Conservation (phyloP, 2,113 vertebrate species). For the Cromileptes altivelis region DNA sequence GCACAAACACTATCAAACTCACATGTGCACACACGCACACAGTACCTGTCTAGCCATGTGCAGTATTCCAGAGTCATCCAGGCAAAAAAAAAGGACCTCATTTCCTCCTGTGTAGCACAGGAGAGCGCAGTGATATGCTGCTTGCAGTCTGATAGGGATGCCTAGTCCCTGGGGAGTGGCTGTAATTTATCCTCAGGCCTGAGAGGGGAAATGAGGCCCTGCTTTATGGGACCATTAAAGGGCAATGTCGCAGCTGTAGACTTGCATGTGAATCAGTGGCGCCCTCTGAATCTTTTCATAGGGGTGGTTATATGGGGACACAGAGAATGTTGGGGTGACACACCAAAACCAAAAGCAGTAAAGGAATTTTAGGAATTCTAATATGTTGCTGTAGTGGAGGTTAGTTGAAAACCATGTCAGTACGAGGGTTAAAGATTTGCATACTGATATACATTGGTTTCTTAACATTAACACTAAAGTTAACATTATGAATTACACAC, state of each 20-base stretch:
- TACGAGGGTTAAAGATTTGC: too few species aligned
- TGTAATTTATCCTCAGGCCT: slow-evolving; percentile 76
- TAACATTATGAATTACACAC: too few species aligned
- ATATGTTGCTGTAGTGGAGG: too few species aligned
- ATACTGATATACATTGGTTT: too few species aligned
- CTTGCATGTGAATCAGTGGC: slow-evolving; percentile 8
- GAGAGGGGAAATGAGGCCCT: slow-evolving; percentile 70
- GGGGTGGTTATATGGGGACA: too few species aligned
- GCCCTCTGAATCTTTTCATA: too few species aligned
- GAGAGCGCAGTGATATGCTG: slow-evolving; percentile 55
- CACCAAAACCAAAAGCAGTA: too few species aligned
- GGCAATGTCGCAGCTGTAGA: slow-evolving; percentile 57
- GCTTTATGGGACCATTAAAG: slow-evolving; percentile 75
- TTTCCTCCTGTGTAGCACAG: slow-evolving; percentile 49
- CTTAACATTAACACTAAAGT: too few species aligned
- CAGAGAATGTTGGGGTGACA: too few species aligned
- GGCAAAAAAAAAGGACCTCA: slow-evolving; percentile 49
- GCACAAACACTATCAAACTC: slow-evolving; percentile 8
- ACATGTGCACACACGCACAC: not conserved
- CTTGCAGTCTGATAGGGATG: slow-evolving; percentile 68
- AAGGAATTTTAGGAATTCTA: too few species aligned
- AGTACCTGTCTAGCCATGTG: slow-evolving; percentile 17
- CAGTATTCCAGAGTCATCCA: slow-evolving; percentile 61
- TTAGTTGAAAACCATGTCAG: too few species aligned
- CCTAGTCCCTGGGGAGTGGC: slow-evolving; percentile 65